Evolutionary conservation across 2,797 vertebrate genomes (phyloP).

Genomic region (Nyctalus aviator): DNA sequence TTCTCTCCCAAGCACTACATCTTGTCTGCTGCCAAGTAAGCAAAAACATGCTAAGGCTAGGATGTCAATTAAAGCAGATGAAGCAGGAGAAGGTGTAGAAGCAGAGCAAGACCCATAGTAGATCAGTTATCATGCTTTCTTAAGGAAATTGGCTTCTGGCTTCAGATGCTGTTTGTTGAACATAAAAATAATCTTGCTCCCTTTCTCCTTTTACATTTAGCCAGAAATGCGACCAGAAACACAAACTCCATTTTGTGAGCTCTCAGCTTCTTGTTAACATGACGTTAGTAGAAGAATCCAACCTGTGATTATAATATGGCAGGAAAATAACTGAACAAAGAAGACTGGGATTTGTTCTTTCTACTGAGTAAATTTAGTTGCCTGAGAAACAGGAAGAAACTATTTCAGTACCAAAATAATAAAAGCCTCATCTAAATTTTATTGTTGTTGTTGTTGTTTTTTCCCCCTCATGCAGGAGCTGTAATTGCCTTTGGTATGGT

Average conservation of each 20-base stretch:
- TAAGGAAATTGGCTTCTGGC: conserved; percentile 64
- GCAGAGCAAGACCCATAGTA: conserved; percentile 23
- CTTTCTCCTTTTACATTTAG: conserved; percentile 62
- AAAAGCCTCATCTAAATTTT: conserved; percentile 66
- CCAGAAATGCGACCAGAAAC: conserved; percentile 58
- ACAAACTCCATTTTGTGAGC: conserved; percentile 69
- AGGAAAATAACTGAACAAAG: conserved; percentile 78
- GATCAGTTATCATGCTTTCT: not conserved
- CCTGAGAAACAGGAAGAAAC: conserved; percentile 80
- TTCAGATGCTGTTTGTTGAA: conserved; percentile 34
- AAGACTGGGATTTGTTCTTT: conserved; percentile 80
- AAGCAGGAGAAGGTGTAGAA: not conserved
- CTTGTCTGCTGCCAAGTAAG: conserved; percentile 23
- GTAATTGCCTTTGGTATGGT: conserved; percentile 30
- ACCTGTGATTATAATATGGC: conserved; percentile 81
- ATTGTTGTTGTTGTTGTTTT: not conserved
- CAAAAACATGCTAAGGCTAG: not conserved
- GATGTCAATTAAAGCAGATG: conserved; percentile 16
- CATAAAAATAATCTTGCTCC: conserved; percentile 71
- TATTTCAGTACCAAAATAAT: conserved; percentile 80
- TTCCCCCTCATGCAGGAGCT: conserved; percentile 3
- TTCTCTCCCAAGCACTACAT: not conserved
- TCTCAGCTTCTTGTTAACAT: conserved; percentile 81
- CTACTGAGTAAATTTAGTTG: conserved; percentile 86
- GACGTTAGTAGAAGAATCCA: conserved; percentile 79